These are phyloP conservation scores for Bolinopsis microptera DNA, from an alignment of 37 sponge, comb jelly and placozoan genomes.

Conservation along the genomic window DNA sequence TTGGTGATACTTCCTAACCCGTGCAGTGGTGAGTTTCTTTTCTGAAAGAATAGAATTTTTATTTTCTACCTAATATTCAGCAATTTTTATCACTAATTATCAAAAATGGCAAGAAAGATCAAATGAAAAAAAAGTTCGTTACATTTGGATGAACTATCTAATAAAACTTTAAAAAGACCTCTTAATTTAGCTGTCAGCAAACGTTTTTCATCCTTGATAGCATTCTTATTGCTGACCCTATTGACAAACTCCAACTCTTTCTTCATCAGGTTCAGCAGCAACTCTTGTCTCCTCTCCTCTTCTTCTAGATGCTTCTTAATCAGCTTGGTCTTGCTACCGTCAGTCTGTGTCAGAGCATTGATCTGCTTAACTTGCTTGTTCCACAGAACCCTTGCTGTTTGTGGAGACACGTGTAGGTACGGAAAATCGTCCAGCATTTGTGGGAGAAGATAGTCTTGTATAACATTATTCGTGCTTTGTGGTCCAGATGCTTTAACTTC, in stretches of 20 bases:
- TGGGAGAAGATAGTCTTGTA: conserved; percentile 69
- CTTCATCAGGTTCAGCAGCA: conserved; percentile 15
- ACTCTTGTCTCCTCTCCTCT: conserved; percentile 41
- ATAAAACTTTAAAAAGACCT: too few relatives aligned
- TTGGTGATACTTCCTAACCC: conserved; percentile 35
- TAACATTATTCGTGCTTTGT: not conserved
- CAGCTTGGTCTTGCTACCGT: conserved; percentile 57
- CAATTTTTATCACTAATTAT: too few relatives aligned
- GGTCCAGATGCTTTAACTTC: not conserved
- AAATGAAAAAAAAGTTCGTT: too few relatives aligned
- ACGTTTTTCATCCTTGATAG: not conserved
- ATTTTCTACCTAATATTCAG: too few relatives aligned
- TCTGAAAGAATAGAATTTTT: conserved; percentile 1
- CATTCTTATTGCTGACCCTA: not conserved
- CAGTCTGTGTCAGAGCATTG: conserved; percentile 67
- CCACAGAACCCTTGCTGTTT: conserved; percentile 72
- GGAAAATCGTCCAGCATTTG: conserved; percentile 71
- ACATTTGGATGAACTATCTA: too few relatives aligned
- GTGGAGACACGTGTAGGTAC: conserved; percentile 69
- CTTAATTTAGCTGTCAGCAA: not conserved
- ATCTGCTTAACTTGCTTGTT: conserved; percentile 78
- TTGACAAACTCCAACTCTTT: conserved; percentile 38
- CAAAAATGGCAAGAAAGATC: too few relatives aligned
- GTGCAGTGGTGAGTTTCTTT: conserved; percentile 28
- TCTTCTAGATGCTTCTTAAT: conserved; percentile 49